Conservation (phyloP, 2,113 vertebrate genomes). For the Plestiodon gilberti region DNA sequence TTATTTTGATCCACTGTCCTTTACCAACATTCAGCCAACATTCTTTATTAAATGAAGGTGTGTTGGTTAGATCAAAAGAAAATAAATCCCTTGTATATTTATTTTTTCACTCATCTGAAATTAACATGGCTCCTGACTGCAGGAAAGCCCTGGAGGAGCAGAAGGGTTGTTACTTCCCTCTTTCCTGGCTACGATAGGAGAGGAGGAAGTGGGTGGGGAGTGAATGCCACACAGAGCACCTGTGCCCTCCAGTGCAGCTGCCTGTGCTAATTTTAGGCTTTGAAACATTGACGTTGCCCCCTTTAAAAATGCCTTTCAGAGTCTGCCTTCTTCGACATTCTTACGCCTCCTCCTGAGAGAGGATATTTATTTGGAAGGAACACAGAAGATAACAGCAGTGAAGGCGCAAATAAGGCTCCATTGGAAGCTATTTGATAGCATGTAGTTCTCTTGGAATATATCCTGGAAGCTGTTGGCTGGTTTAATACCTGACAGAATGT, state of each 20-base stretch:
- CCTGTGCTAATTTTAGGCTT: conserved; percentile 31
- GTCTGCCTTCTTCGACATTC: conserved; percentile 15
- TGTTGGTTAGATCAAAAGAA: neutral
- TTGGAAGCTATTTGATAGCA: neutral
- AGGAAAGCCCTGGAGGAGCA: neutral
- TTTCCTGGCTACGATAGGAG: neutral
- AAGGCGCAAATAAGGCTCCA: neutral
- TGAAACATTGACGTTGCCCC: conserved; percentile 22
- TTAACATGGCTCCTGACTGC: neutral
- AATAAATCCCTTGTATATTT: neutral
- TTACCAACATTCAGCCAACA: neutral
- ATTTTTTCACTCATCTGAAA: neutral
- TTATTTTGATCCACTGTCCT: neutral
- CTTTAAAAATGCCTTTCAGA: conserved; percentile 1
- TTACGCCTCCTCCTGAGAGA: conserved; percentile 1
- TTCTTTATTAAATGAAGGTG: neutral
- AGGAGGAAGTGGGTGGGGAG: neutral
- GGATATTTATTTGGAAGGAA: neutral
- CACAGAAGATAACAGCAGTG: neutral
- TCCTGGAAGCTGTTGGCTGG: neutral
- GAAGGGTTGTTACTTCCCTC: neutral
- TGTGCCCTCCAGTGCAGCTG: conserved; percentile 35
- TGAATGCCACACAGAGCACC: neutral
- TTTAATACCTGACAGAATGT: neutral
- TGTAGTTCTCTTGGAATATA: neutral